These are phyloP conservation scores for Brachyrhaphis roseni DNA, from an alignment of 2,797 vertebrate species.

Conservation along the genomic window DNA sequence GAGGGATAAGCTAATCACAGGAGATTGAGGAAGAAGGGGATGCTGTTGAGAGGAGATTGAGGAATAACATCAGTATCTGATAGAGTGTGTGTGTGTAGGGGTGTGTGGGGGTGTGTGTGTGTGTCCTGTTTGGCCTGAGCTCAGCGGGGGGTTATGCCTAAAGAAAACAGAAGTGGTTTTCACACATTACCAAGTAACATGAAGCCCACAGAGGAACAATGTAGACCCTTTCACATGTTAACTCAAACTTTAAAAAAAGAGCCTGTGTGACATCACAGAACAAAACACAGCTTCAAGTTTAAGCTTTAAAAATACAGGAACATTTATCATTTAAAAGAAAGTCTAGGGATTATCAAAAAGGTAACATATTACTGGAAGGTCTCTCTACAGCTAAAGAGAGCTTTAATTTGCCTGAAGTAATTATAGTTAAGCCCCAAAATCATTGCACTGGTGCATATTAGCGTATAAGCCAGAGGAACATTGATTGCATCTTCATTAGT, in stretches of 20 bases:
- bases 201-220: conserved; percentile 18
- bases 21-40: conserved; percentile 48
- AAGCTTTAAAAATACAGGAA: background rate
- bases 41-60: conserved; percentile 58
- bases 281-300: background rate
- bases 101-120: conserved; percentile 20
- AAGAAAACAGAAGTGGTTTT: conserved; percentile 69
- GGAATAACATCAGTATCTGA: conserved; percentile 2
- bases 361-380: background rate
- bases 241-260: conserved; percentile 23
- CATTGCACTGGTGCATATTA: background rate
- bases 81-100: conserved; percentile 19
- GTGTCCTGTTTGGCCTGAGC: conserved; percentile 28
- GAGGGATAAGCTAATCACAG: conserved; percentile 66
- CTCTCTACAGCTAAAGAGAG: conserved; percentile 12
- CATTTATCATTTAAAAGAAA: background rate
- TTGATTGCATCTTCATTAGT: conserved; percentile 47
- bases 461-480: conserved; percentile 20
- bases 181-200: conserved; percentile 55
- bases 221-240: conserved; percentile 40
- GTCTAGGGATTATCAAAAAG: background rate
- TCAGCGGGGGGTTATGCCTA: conserved; percentile 43
- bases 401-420: conserved; percentile 1
- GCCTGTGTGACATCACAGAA: background rate
- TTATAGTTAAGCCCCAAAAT: background rate